These are phyloP conservation scores for Metopolophium dirhodum DNA, from an alignment of 1,140 invertebrate species.

Conservation along the genomic window DNA sequence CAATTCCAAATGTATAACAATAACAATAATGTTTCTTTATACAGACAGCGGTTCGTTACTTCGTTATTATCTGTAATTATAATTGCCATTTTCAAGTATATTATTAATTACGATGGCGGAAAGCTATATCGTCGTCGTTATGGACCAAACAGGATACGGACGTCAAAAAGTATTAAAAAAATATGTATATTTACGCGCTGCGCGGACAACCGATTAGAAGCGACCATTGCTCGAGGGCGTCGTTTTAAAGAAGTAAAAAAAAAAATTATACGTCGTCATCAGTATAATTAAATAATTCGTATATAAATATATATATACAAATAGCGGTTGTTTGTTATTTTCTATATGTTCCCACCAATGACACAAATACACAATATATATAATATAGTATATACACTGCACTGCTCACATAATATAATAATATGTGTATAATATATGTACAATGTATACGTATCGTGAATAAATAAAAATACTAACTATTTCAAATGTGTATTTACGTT, in stretches of 20 bases:
- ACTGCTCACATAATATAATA: not conserved
- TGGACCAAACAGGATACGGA: constrained; percentile 21
- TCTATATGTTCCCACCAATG: constrained; percentile 11
- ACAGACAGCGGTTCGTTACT: not conserved
- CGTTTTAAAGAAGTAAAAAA: constrained; percentile 9
- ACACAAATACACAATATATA: constrained; percentile 20
- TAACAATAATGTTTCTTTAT: not conserved
- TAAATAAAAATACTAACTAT: not conserved
- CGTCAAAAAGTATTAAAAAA: constrained; percentile 34
- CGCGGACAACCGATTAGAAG: constrained; percentile 19
- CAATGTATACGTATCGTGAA: not conserved
- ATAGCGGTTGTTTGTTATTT: not conserved
- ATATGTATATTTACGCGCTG: not conserved
- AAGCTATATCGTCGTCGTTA: not conserved
- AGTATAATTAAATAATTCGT: constrained; percentile 46
- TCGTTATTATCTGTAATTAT: not conserved
- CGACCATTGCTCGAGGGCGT: constrained; percentile 31
- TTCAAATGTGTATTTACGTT: not conserved
- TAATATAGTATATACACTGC: not conserved
- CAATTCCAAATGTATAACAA: not conserved
- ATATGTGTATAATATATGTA: not conserved
- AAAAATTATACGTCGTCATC: not conserved
- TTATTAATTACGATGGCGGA: constrained; percentile 2
- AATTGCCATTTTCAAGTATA: not conserved
- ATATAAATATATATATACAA: not conserved